phyloP scores from a whole-genome alignment of 2,113 vertebrate genomes.

The Typhlomys cinereus region DNA sequence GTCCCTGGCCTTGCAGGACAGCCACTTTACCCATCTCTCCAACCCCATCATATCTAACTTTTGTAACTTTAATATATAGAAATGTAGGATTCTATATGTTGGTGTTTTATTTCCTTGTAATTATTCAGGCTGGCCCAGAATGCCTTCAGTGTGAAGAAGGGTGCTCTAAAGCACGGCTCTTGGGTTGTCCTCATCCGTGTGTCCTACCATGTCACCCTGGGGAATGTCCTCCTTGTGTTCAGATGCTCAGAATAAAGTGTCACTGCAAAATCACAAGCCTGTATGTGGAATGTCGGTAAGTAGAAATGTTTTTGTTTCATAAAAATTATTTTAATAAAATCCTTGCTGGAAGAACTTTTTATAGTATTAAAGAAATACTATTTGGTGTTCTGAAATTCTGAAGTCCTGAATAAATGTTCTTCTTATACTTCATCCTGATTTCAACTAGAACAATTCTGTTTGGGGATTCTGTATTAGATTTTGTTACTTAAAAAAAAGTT shows the following conservation, averaged over 20 bases:
- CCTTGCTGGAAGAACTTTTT: not conserved
- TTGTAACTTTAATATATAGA: not conserved
- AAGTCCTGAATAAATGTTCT: not conserved
- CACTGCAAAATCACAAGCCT: constrained; percentile 90
- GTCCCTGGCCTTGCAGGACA: no score
- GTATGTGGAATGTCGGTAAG: constrained; percentile 92
- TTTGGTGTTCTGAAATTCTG: not conserved
- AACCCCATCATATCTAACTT: not conserved
- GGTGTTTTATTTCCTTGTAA: constrained; percentile 47
- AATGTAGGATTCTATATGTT: constrained; percentile 1
- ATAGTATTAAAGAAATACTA: not conserved
- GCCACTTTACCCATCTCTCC: no score
- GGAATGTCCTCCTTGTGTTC: constrained; percentile 87
- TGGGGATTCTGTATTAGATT: not conserved
- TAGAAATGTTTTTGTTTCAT: constrained; percentile 14
- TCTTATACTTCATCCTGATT: not conserved
- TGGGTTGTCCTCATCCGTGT: constrained; percentile 90
- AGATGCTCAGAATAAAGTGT: constrained; percentile 92
- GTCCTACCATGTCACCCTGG: constrained; percentile 89
- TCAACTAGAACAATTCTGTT: not conserved
- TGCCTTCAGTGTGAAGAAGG: constrained; percentile 89
- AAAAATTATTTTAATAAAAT: not conserved
- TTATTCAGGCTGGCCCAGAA: constrained; percentile 87
- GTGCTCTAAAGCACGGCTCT: constrained; percentile 86
- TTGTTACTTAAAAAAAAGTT: constrained; percentile 4